Percentiles rank a stretch among this genome's conserved stretches.
These are phyloP conservation scores for Uloborus plumipes DNA, from an alignment of 2,888 invertebrate genomes.

Conservation along the genomic window DNA sequence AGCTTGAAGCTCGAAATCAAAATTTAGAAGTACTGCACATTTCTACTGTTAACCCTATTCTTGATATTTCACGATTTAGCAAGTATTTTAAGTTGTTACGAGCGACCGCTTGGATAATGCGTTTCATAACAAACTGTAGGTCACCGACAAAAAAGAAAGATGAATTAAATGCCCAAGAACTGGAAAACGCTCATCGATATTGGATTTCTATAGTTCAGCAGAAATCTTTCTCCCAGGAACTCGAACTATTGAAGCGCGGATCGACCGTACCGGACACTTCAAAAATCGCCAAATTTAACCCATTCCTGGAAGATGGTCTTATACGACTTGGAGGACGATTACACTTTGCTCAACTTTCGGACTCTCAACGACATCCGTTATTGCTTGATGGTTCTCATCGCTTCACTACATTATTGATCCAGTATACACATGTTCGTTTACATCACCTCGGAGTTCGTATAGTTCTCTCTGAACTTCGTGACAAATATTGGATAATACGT, in stretches of 20 bases:
- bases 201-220: too few species aligned
- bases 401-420: too few species aligned
- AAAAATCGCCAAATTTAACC: neutral
- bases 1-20: neutral
- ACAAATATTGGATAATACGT: neutral
- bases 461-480: constrained; percentile 15
- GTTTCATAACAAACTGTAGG: neutral
- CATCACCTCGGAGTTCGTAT: constrained; percentile 15
- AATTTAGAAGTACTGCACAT: neutral
- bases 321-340: constrained; percentile 12
- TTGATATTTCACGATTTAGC: neutral
- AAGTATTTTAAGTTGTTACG: neutral
- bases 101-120: neutral
- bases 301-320: neutral
- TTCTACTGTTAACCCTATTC: neutral
- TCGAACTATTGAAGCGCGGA: neutral
- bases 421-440: neutral
- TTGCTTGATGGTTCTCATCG: too few species aligned
- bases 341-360: neutral
- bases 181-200: neutral
- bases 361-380: neutral
- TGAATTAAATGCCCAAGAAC: constrained; percentile 1
- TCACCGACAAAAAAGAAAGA: neutral
- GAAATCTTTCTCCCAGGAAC: too few species aligned
- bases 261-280: neutral